Base-by-base conservation (phyloP, 30 jellyfish, hydroid and myxozoan genomes). In the Aurelia aurita complex sp. Pacific region DNA sequence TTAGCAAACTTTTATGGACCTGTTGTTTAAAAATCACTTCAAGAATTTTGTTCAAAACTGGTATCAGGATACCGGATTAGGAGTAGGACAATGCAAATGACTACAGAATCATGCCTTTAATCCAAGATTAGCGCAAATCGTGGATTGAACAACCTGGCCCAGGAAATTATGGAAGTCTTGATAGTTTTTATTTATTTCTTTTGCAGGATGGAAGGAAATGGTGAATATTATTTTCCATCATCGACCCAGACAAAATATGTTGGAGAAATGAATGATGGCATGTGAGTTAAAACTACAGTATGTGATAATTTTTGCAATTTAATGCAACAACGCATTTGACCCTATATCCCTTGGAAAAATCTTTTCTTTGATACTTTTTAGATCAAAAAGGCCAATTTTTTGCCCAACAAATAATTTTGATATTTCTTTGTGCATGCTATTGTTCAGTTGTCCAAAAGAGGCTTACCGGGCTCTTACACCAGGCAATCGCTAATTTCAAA, bases 231-330 rank as follows among this genome's bases (percentile, higher is more conserved):
- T 32, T 86, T 92, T 64, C 98, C 98, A 51, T 34, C 87, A n/a
- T 72, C 98, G 10, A 67, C 86, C 50, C 71, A 82, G 78, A 92
- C 97, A 42, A 81, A 86, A 69, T 92, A 92, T 86, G 91, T 86
- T 73, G 98, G 98, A 50, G 98, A 92, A 74, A 73, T 92, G 81
- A 92, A 92, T 15, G 98, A 92, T 82, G 98, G 98, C 63, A 85
- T 71, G 98, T 92, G 68, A 73, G 94, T 52, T 10, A 36, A 23
- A 23, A 23, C 29, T 23, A 23, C 4, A 43, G 1, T 43, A 10
- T 1, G 32, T 29, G 11, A 10, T 74, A 11, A 69, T n/a, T n/a
- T 64, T 18, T 79, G 17, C 63, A 11, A 0, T 3, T 4, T 29
- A 23, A 23, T 43, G 10, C 36, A 72, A 29, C 36, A 72, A 29